A percentile compares a stretch with the other conserved stretches of the same genome.
Conservation (phyloP, 2,888 invertebrate species). For the Apamea epomidion region DNA sequence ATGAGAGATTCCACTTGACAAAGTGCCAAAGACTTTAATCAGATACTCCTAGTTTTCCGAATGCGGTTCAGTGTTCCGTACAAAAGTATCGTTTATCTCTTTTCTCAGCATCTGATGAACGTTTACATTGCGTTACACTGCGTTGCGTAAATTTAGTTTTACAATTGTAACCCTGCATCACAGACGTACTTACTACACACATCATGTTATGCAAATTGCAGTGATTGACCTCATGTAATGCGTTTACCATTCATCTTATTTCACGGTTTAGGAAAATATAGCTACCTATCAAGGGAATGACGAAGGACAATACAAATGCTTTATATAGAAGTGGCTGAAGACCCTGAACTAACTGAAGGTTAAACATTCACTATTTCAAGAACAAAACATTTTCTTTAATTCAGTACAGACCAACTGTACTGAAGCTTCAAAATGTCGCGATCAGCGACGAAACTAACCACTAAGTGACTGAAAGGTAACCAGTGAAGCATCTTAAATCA, state of each 20-base stretch:
- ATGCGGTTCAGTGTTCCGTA: not conserved
- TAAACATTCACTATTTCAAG: conserved; percentile 42
- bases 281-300: not conserved
- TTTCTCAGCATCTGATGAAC: conserved; percentile 3
- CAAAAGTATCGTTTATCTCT: conserved; percentile 9
- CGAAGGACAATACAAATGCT: conserved; percentile 10
- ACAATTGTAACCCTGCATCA: conserved; percentile 46
- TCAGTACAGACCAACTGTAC: conserved; percentile 24
- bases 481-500: conserved; percentile 15
- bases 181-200: conserved; percentile 35
- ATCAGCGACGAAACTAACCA: not conserved
- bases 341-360: conserved; percentile 52
- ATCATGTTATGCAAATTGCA: conserved; percentile 61
- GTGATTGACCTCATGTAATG: conserved; percentile 16
- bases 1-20: conserved; percentile 42
- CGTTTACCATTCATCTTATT: conserved; percentile 14
- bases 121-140: conserved; percentile 23
- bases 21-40: conserved; percentile 39
- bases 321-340: conserved; percentile 20
- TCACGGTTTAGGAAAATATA: conserved; percentile 10
- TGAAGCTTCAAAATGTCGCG: conserved; percentile 1
- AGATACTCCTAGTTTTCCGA: not conserved
- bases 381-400: conserved; percentile 44
- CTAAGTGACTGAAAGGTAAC: conserved; percentile 18
- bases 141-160: conserved; percentile 22